These are phyloP conservation scores for Papilio polytes DNA, from an alignment of 1,140 invertebrate genomes.

Conservation along the genomic window DNA sequence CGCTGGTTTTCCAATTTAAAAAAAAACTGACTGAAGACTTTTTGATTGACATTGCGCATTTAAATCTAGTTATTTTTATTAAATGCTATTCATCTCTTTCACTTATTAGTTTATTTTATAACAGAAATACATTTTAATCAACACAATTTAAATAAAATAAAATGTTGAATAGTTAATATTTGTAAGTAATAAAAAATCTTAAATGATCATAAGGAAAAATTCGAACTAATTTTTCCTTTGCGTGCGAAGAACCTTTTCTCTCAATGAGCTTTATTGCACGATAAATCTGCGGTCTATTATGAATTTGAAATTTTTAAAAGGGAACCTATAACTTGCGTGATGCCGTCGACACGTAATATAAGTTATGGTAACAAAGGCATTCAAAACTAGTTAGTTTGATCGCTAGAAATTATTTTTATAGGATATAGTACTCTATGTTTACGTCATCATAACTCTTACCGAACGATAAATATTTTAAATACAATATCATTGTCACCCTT, in stretches of 20 bases:
- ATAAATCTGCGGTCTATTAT: conserved; percentile 27
- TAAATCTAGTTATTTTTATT: no score
- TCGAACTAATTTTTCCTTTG: conserved; percentile 14
- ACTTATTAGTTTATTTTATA: no score
- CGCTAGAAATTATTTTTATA: background rate
- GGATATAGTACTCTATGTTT: conserved; percentile 9
- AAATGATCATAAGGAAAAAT: conserved; percentile 7
- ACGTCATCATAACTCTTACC: background rate
- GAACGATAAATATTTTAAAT: conserved; percentile 28
- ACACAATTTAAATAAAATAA: background rate
- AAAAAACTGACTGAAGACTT: no score
- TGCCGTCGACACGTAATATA: conserved; percentile 33
- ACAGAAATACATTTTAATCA: no score
- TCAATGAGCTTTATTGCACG: conserved; percentile 3
- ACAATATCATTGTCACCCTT: no score
- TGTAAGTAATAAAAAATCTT: conserved; percentile 10
- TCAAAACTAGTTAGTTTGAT: conserved; percentile 20
- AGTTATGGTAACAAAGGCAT: conserved; percentile 31
- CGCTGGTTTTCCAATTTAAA: no score
- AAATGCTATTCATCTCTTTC: no score
- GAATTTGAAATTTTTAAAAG: conserved; percentile 31
- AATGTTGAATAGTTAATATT: background rate
- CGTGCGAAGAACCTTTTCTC: conserved; percentile 21
- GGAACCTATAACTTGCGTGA: conserved; percentile 7
- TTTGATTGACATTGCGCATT: no score